phyloP scores from a whole-genome alignment of 2,113 vertebrate species.

The Cyanoderma ruficeps region DNA sequence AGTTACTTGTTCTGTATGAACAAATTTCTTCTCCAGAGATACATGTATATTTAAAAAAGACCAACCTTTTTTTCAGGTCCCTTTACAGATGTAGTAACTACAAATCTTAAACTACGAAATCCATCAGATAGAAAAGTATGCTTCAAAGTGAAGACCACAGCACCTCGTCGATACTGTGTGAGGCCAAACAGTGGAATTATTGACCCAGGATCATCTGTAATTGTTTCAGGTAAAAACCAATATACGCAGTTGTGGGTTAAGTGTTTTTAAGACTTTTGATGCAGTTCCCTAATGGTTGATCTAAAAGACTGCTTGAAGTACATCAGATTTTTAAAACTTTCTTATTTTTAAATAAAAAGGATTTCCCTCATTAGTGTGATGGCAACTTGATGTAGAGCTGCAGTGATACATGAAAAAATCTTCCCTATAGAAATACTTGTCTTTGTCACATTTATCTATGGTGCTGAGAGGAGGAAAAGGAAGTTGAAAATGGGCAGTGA shows the following conservation, averaged over 20 bases:
- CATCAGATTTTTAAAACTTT: neutral
- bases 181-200: slow-evolving; percentile 96
- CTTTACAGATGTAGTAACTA: slow-evolving; percentile 98
- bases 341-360: neutral
- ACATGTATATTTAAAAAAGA: neutral
- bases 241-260: neutral
- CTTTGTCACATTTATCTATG: neutral
- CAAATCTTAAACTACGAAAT: slow-evolving; percentile 95
- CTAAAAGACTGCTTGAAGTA: neutral
- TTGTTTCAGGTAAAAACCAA: slow-evolving; percentile 85
- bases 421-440: neutral
- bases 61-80: slow-evolving; percentile 78
- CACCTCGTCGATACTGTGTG: slow-evolving; percentile 96
- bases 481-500: neutral
- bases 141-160: slow-evolving; percentile 99
- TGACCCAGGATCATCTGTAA: slow-evolving; percentile 86
- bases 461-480: neutral
- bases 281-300: neutral
- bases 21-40: neutral
- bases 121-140: slow-evolving; percentile 95
- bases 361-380: neutral
- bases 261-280: neutral
- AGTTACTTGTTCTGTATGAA: neutral
- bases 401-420: neutral
- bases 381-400: neutral